Conservation (phyloP, 2,888 invertebrate species). For the Plusia festucae region DNA sequence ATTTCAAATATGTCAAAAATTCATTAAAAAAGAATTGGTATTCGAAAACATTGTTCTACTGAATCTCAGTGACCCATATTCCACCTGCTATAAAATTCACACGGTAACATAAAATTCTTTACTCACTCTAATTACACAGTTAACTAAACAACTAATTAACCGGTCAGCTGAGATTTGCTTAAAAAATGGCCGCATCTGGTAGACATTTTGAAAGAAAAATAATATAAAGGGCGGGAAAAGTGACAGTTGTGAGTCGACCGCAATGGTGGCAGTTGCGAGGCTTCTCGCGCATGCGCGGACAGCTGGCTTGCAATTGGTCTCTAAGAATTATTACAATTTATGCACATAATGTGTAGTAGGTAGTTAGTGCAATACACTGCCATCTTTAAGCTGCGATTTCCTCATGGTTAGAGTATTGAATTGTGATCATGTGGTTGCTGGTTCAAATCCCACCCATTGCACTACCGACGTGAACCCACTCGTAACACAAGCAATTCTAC, state of each 20-base stretch:
- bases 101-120: conserved; percentile 69
- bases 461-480: too few relatives aligned
- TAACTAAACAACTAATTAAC: conserved; percentile 74
- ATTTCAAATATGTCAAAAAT: too few relatives aligned
- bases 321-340: conserved; percentile 23
- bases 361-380: too few relatives aligned
- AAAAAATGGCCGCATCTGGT: conserved; percentile 74
- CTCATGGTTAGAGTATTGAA: too few relatives aligned
- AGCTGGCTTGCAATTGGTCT: conserved; percentile 70
- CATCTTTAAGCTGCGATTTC: too few relatives aligned
- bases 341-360: background rate
- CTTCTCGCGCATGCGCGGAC: conserved; percentile 77
- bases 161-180: conserved; percentile 76
- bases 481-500: too few relatives aligned
- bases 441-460: too few relatives aligned
- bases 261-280: conserved; percentile 69
- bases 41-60: background rate
- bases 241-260: conserved; percentile 83
- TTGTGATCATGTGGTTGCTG: too few relatives aligned
- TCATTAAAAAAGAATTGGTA: too few relatives aligned
- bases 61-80: conserved; percentile 58
- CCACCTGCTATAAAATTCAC: conserved; percentile 78
- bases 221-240: conserved; percentile 73
- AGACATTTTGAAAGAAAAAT: conserved; percentile 63
- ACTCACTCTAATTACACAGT: conserved; percentile 64